Evolutionary conservation across 2,113 vertebrate species (phyloP).

Genomic region (Acanthisitta chloris): DNA sequence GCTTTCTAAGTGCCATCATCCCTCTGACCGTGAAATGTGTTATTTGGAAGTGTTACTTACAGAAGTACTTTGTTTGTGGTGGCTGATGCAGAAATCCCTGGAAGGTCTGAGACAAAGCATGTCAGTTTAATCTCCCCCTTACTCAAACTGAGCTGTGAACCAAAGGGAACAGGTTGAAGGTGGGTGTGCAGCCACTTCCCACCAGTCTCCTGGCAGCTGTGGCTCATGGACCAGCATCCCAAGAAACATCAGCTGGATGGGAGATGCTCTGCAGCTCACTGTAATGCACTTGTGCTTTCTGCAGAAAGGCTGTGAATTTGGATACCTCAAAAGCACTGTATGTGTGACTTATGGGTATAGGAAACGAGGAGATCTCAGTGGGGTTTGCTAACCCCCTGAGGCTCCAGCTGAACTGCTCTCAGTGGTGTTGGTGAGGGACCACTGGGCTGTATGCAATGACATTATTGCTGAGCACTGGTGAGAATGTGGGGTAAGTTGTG

Average conservation of each 20-base stretch:
- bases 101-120: background rate
- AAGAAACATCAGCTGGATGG: background rate
- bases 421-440: background rate
- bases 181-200: background rate
- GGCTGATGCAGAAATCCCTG: background rate
- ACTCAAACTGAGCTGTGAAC: background rate
- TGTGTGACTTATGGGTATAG: background rate
- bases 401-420: background rate
- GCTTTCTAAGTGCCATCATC: background rate
- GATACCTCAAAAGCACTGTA: background rate
- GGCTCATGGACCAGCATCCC: background rate
- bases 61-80: background rate
- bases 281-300: background rate
- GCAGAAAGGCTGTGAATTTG: background rate
- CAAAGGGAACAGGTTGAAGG: background rate
- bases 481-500: background rate
- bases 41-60: background rate
- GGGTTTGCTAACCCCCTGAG: background rate
- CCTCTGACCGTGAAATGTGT: fast-evolving
- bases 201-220: background rate
- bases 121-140: background rate
- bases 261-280: background rate
- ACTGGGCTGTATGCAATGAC: background rate
- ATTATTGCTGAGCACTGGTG: background rate
- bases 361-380: background rate